Evolutionary conservation across 2,888 invertebrate species (phyloP), one percentile per base, ranked within the genome.

Genomic region (Lochmaea capreae): DNA sequence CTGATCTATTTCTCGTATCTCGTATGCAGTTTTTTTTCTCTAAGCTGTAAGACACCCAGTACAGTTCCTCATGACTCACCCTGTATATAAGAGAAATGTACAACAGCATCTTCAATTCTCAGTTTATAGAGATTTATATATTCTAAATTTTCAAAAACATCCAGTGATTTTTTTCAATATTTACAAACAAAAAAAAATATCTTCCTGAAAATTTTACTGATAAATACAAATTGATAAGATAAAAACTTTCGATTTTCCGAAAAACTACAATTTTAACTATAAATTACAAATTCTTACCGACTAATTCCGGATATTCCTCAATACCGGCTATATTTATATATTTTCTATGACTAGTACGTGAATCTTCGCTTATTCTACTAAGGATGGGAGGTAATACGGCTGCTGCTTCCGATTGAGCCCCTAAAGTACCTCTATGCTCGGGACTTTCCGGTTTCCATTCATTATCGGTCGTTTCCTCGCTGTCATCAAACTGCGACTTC

Each of bases 401-500:
- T 57, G 87, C 78, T 12, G 84, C 83, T 76, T 84, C 86, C 46
- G 85, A 78, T 76, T 82, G 88, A 86, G 79, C 88, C 84, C 73
- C 87, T 81, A 63, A 85, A 86, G 83, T 77, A 11, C 80, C 82
- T 65, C 85, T 84, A 83, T 91, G 91, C 79, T 91, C 91, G 2
- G 91, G 91, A 80, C 92, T 91, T 81, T 96, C 96, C 78, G 94
- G 95, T 83, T 95, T 96, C 95, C 96, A 96, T 86, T 97, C 97
- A 86, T 97, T 96, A 85, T 97, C 97, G 0, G 96, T 96, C 65
- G 96, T 96, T 83, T 97, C 97, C 80, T 97, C 97, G 0, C 97
- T 97, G 85, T 97, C 97, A 83, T 97, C 97, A 85, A 97, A 97
- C 85, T 97, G 97, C 0, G 97, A 97, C 85, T 97, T 97, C 97